Base-by-base conservation (phyloP, 2,113 vertebrate species). In the Columba livia region DNA sequence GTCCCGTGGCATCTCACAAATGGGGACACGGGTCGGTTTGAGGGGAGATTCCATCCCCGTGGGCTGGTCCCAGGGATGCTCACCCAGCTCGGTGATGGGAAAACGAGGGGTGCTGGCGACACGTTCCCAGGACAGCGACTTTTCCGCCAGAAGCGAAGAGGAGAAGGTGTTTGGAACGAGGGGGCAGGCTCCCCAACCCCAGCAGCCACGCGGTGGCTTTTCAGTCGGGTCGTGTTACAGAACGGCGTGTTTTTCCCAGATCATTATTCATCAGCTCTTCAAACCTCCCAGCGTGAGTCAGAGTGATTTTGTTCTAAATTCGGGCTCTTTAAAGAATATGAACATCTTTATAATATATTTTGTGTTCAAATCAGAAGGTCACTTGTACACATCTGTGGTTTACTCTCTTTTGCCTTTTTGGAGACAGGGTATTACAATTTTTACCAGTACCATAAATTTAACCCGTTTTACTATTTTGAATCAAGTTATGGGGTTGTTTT, bases 181-280 rank as follows among this genome's bases (percentile, higher is more conserved):
- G 10, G 34, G 81, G 58, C 58, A 67, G 51, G 44, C 73, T 75
- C 80, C 44, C 74, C 85, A 69, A 31, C 85, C 69, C 5, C 2
- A 26, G 50, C 70, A 67, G 15, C 67, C 50, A 50, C 12, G 67
- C 62, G 91, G n/a, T 74, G 38, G 70, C 70, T 85, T 79, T 71
- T 75, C 85, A 67, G 79, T 77, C n/a, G 7, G 56, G 75, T 56
- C 80, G 25, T 26, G 12, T 71, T 77, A 15, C 75, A 62, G 15
- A 81, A 19, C 3, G 81, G 80, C 20, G 17, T 92, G 24, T 67
- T 89, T 78, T 57, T 85, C 89, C 79, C 88, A 47, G 20, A 21
- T 23, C 53, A 6, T 88, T 90, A 25, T 77, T 90, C 92, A 51
- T 79, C 94, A 78, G 82, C 95, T 93, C 79, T 71, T 83, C 85